These are phyloP conservation scores for Onychomys arenicola DNA, from an alignment of 2,797 vertebrate species.

Conservation along the genomic window DNA sequence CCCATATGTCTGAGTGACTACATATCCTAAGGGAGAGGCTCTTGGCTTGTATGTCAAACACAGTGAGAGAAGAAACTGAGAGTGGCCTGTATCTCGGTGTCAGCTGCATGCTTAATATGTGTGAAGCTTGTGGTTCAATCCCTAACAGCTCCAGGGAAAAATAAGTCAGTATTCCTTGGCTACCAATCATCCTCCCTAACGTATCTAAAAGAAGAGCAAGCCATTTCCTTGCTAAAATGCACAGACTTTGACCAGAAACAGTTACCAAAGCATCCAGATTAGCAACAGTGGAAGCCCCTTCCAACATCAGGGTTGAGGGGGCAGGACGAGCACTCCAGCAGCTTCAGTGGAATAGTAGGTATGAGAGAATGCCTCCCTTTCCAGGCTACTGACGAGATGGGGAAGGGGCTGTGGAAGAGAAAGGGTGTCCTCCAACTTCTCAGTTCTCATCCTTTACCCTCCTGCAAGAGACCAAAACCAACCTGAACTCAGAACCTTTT, in stretches of 20 bases:
- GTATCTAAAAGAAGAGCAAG: background rate
- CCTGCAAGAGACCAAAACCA: background rate
- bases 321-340: background rate
- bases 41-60: background rate
- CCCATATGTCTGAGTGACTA: background rate
- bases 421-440: background rate
- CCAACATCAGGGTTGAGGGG: background rate
- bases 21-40: background rate
- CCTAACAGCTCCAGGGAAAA: background rate
- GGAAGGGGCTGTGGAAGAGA: background rate
- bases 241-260: background rate
- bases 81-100: background rate
- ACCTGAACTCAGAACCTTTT: background rate
- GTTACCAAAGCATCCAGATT: background rate
- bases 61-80: background rate
- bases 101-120: background rate
- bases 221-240: fast-evolving
- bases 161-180: background rate
- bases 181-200: background rate
- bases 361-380: background rate
- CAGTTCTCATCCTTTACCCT: background rate
- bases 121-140: background rate
- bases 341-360: background rate
- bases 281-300: background rate
- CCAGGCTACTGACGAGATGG: background rate